Base-by-base conservation (phyloP, 2,888 invertebrate species). In the Mamestra brassicae region DNA sequence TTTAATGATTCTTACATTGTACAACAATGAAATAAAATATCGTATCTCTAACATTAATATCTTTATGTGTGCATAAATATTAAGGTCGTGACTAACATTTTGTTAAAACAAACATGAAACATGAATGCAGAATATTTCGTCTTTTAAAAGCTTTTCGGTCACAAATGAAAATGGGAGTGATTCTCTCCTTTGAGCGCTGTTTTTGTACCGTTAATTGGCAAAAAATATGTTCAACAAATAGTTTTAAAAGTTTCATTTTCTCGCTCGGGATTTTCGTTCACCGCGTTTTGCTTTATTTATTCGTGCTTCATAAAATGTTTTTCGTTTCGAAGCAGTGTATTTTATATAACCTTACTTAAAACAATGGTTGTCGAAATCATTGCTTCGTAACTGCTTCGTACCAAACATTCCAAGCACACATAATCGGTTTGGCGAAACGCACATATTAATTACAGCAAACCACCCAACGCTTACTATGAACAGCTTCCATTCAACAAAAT, bases 41-140 rank as follows among this genome's bases (percentile, higher is more conserved):
- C 55, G 52, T 80, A 81, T 81, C 72, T 64, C 50, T 13, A 60
- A 67, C 74, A 78, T 69, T 62, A 73, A 74, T 60, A 73, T 78
- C 36, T 78, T 78, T 82, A 74, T 74, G 83, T 64, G 34, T 63
- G 77, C 73, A 78, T 78, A 73, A 82, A 82, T 58, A 73, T 69
- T 81, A 73, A 69, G 58, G 78, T 74, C 69, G 78, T 76, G 66
- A 60, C 71, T 55, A 68, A 80, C 67, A 60, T 80, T 66, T 71
- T 50, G 67, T 69, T 58, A 34, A 60, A 52, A 66, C 65, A 70
- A 67, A 74, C 55, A 61, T 68, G 64, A 71, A 68, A 68, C 42
- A 58, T 76, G 71, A 10, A 73, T 58, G 62, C 65, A 57, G 45
- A 82, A 82, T 74, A 70, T 70, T 81, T 70, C 50, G 52, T 64